phyloP scores from a whole-genome alignment of 2,113 vertebrate genomes.

The Zapus hudsonius region DNA sequence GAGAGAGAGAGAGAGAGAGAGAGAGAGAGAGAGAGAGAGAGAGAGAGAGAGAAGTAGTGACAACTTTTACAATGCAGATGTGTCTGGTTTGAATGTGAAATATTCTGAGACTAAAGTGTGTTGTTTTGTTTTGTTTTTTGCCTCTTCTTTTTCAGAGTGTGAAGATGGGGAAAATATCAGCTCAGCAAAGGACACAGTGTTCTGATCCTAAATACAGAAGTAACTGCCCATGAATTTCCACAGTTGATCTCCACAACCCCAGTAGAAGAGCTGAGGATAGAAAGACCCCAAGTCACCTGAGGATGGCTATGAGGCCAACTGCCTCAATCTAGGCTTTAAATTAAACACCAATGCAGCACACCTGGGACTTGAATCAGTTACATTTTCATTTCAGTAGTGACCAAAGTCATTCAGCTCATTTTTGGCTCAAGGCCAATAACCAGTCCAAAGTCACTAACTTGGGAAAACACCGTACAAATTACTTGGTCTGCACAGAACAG shows the following conservation, averaged over 20 bases:
- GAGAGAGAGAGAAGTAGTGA: background rate
- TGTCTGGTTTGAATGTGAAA: constrained; percentile 40
- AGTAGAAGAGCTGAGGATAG: background rate
- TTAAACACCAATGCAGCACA: constrained; percentile 1
- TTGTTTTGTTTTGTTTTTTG: no score
- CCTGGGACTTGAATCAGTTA: background rate
- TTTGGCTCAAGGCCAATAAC: constrained; percentile 42
- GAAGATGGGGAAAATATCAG: background rate
- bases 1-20: no score
- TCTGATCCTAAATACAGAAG: background rate
- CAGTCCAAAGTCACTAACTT: constrained; percentile 2
- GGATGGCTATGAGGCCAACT: background rate
- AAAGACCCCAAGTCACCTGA: background rate
- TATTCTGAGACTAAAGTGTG: background rate
- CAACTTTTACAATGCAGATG: background rate
- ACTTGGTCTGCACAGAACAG: background rate
- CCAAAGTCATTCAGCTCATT: constrained; percentile 47
- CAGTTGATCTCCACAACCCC: background rate
- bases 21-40: no score
- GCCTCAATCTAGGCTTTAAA: constrained; percentile 33
- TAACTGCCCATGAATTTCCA: background rate
- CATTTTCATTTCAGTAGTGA: constrained; percentile 51
- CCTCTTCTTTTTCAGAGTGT: background rate
- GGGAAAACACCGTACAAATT: constrained; percentile 46
- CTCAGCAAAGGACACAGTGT: background rate